A percentile compares a stretch with the other conserved stretches of the same genome.
phyloP scores from a whole-genome alignment of 2,797 vertebrate species.

The Intellagama lesueurii region DNA sequence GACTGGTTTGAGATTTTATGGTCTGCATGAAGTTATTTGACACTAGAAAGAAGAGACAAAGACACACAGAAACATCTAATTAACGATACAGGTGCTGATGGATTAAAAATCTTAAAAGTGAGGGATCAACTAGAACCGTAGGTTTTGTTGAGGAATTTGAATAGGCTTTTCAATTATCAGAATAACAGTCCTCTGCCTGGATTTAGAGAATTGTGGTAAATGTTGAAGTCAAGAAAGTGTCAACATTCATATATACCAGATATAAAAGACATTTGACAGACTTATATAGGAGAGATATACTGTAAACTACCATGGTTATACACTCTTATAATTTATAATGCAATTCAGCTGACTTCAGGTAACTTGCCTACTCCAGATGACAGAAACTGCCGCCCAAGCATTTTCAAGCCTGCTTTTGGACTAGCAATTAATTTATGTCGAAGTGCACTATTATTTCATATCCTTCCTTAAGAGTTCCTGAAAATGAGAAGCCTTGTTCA shows the following conservation, averaged over 20 bases:
- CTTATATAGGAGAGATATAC: background rate
- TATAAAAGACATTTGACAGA: background rate
- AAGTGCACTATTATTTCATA: background rate
- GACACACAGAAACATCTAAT: background rate
- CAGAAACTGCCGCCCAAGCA: background rate
- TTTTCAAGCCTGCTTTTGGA: background rate
- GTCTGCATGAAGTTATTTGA: background rate
- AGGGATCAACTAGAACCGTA: background rate
- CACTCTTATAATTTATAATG: background rate
- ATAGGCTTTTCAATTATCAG: background rate
- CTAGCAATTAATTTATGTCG: slow-evolving; percentile 1
- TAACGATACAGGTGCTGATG: background rate
- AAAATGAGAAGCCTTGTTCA: background rate
- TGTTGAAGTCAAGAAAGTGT: background rate
- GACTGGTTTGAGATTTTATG: background rate
- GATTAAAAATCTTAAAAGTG: too few relatives aligned
- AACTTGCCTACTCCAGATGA: background rate
- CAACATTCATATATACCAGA: background rate
- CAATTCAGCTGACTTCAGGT: too few relatives aligned
- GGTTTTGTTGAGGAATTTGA: background rate
- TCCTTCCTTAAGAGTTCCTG: background rate
- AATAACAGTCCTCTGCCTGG: too few relatives aligned
- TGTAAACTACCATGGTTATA: background rate
- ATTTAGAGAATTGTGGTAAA: background rate
- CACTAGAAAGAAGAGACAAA: background rate